A percentile compares a stretch with the other conserved stretches of the same genome.
Conservation (phyloP, 2,888 invertebrate species). For the Empis livida region DNA sequence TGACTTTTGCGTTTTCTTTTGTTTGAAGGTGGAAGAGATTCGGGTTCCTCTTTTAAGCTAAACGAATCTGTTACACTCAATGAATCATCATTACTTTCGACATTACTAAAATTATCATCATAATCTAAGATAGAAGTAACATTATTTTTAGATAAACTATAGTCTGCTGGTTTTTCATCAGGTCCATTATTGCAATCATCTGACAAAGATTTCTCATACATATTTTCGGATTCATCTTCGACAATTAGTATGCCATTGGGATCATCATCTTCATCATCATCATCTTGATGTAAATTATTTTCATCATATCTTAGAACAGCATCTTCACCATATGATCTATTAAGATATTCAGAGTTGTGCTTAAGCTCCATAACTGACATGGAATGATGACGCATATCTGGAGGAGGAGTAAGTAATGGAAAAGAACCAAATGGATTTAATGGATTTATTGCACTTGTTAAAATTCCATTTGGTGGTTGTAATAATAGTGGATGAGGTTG, state of each 20-base stretch:
- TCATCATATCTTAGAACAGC: constrained; percentile 41
- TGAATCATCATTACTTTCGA: constrained; percentile 51
- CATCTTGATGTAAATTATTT: constrained; percentile 35
- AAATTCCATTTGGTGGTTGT: constrained; percentile 45
- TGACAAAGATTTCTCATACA: constrained; percentile 32
- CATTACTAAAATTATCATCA: constrained; percentile 43
- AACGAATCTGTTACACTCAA: constrained; percentile 42
- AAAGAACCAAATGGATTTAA: constrained; percentile 67
- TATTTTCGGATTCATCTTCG: constrained; percentile 59
- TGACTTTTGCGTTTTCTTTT: constrained; percentile 79
- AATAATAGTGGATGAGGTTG: constrained; percentile 72
- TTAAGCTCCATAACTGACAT: constrained; percentile 47
- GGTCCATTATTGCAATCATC: constrained; percentile 28
- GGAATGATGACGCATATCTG: constrained; percentile 31
- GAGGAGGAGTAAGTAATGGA: constrained; percentile 55
- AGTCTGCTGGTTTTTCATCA: constrained; percentile 43
- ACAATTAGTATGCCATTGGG: constrained; percentile 64
- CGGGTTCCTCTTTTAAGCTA: constrained; percentile 35
- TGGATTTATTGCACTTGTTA: constrained; percentile 52
- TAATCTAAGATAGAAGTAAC: constrained; percentile 13
- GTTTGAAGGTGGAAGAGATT: constrained; percentile 35
- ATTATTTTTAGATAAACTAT: constrained; percentile 46
- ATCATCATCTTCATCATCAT: constrained; percentile 30
- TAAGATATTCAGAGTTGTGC: constrained; percentile 45
- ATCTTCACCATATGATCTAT: constrained; percentile 38